A percentile compares a stretch with the other conserved stretches of the same genome.
These are phyloP conservation scores for Eledona agricola DNA, from an alignment of 2,888 invertebrate genomes.

Conservation along the genomic window DNA sequence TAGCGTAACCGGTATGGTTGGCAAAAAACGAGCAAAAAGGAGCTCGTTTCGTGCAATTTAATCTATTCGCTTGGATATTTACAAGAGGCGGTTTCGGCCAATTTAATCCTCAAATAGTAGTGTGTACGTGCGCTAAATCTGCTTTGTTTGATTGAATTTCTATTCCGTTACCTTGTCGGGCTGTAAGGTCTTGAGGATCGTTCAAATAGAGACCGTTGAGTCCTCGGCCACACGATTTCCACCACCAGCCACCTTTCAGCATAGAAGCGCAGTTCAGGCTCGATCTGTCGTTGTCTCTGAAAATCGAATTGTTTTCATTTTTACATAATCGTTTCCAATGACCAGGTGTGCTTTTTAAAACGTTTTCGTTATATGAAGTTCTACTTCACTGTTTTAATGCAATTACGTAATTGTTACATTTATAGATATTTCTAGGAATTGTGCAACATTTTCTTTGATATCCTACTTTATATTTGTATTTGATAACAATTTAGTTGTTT, in stretches of 20 bases:
- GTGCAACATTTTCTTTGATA: too few relatives aligned
- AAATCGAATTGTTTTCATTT: slow-evolving; percentile 44
- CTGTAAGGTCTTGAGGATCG: slow-evolving; percentile 89
- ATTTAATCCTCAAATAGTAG: too few relatives aligned
- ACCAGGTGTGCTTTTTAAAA: slow-evolving; percentile 2
- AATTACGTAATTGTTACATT: too few relatives aligned
- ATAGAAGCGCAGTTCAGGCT: slow-evolving; percentile 92
- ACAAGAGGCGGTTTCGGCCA: too few relatives aligned
- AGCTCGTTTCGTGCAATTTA: slow-evolving; percentile 8
- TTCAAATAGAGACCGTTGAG: slow-evolving; percentile 89
- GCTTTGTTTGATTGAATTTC: neutral
- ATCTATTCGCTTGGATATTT: too few relatives aligned
- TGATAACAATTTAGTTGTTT: too few relatives aligned
- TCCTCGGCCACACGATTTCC: slow-evolving; percentile 92
- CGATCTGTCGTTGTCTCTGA: slow-evolving; percentile 88
- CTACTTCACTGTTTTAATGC: too few relatives aligned
- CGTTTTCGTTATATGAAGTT: too few relatives aligned
- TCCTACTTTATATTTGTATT: too few relatives aligned
- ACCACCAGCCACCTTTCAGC: slow-evolving; percentile 96
- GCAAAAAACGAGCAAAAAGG: slow-evolving; percentile 10
- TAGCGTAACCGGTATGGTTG: slow-evolving; percentile 6
- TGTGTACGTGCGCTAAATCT: too few relatives aligned
- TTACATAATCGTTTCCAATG: too few relatives aligned
- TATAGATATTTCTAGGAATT: too few relatives aligned
- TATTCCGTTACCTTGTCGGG: slow-evolving; percentile 76